Evolutionary conservation across 2,888 invertebrate genomes (phyloP).

Genomic region (Plebejus anna): DNA sequence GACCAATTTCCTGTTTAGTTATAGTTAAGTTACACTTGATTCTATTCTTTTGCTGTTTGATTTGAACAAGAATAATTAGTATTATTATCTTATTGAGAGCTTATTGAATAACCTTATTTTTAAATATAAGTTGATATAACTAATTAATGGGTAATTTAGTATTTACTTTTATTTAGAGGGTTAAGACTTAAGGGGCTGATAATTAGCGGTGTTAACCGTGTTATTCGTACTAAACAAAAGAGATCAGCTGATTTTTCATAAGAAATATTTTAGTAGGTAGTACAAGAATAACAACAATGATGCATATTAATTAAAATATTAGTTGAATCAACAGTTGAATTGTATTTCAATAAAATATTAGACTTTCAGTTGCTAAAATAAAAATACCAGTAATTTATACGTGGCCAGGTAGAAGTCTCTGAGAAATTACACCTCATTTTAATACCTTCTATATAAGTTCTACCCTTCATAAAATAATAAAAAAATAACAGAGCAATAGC

Average conservation of each 20-base stretch:
- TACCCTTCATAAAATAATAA: conserved; percentile 20
- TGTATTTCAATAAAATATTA: background rate
- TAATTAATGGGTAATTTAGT: too few species aligned
- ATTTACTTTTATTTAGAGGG: too few species aligned
- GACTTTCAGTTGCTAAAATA: background rate
- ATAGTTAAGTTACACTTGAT: background rate
- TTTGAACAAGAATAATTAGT: too few species aligned
- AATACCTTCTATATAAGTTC: background rate
- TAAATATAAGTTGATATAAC: too few species aligned
- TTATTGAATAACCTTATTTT: too few species aligned
- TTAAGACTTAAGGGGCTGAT: too few species aligned
- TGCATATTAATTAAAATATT: background rate
- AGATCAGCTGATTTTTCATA: too few species aligned
- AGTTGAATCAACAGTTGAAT: background rate
- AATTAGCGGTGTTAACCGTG: too few species aligned
- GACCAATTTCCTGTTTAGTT: conserved; percentile 27
- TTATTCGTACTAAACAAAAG: too few species aligned
- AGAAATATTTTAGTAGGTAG: too few species aligned
- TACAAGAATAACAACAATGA: background rate
- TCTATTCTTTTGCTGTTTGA: background rate
- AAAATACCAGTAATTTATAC: background rate
- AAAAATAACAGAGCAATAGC: background rate
- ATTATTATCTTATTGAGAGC: too few species aligned
- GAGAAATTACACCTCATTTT: background rate
- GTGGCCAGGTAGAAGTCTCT: background rate